Evolutionary conservation across 2,888 invertebrate species (phyloP).

Genomic region (Limnephilus rhombicus): DNA sequence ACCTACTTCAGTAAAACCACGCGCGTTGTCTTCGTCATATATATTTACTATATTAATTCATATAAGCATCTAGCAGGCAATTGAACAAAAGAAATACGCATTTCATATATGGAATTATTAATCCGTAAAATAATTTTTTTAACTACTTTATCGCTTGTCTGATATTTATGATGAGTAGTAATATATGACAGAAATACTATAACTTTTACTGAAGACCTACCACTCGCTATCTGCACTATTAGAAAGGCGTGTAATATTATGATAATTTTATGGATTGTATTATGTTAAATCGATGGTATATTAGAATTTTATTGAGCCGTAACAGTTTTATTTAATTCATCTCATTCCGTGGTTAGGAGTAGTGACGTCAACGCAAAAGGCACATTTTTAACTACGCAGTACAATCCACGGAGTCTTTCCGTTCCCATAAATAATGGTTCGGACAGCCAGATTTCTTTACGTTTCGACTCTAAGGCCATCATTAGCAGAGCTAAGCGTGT

Average conservation of each 20-base stretch:
- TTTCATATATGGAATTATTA: too few species aligned
- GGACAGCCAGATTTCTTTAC: conserved; percentile 57
- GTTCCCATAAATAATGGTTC: conserved; percentile 58
- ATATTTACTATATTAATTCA: too few species aligned
- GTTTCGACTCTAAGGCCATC: conserved; percentile 47
- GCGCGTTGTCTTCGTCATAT: too few species aligned
- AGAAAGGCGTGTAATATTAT: background rate
- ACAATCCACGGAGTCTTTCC: conserved; percentile 7
- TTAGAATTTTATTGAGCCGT: background rate
- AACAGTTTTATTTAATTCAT: background rate
- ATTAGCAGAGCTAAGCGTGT: conserved; percentile 50
- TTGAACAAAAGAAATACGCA: too few species aligned
- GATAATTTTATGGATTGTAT: background rate
- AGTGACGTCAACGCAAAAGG: conserved; percentile 21
- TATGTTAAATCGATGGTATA: background rate
- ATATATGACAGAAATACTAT: background rate
- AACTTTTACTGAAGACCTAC: background rate
- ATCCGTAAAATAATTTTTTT: too few species aligned
- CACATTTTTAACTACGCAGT: background rate
- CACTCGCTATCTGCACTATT: background rate
- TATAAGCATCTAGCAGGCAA: too few species aligned
- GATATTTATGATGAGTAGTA: too few species aligned
- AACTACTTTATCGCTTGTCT: too few species aligned
- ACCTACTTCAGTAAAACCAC: too few species aligned
- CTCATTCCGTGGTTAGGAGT: background rate